Percentiles rank a stretch among this genome's conserved stretches.
Evolutionary conservation across 2,888 invertebrate species (phyloP).

Genomic region (Lypha dubia): DNA sequence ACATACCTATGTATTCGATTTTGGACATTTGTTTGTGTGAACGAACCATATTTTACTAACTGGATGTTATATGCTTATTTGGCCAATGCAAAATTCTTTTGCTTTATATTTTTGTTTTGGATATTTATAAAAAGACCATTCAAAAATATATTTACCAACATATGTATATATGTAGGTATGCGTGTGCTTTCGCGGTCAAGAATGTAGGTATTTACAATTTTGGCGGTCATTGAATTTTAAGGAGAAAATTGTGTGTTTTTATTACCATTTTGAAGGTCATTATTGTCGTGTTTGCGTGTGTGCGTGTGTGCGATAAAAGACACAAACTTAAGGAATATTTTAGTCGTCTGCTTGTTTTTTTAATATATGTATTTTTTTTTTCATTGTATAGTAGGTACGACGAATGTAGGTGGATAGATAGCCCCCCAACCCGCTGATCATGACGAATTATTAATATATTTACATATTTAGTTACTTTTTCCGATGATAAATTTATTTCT

Average conservation of each 20-base stretch:
- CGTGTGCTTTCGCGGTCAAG: background rate
- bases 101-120: background rate
- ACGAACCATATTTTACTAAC: conserved; percentile 1
- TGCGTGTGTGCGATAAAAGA: background rate
- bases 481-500: conserved; percentile 18
- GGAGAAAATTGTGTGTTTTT: conserved; percentile 20
- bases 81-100: conserved; percentile 5
- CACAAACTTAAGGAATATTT: conserved; percentile 20
- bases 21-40: background rate
- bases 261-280: conserved; percentile 49
- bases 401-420: background rate
- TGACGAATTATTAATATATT: conserved; percentile 4
- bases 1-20: background rate
- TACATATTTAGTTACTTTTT: background rate
- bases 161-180: background rate
- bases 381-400: background rate
- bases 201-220: conserved; percentile 23
- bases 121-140: conserved; percentile 11
- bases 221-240: conserved; percentile 51
- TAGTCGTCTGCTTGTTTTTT: background rate
- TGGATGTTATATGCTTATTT: conserved; percentile 9
- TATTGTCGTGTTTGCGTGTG: conserved; percentile 11
- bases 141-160: conserved; percentile 12
- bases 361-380: background rate
- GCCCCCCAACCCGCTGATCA: conserved; percentile 21